These are phyloP conservation scores for Recurvirostra avosetta DNA, from an alignment of 2,113 vertebrate genomes.

Conservation along the genomic window DNA sequence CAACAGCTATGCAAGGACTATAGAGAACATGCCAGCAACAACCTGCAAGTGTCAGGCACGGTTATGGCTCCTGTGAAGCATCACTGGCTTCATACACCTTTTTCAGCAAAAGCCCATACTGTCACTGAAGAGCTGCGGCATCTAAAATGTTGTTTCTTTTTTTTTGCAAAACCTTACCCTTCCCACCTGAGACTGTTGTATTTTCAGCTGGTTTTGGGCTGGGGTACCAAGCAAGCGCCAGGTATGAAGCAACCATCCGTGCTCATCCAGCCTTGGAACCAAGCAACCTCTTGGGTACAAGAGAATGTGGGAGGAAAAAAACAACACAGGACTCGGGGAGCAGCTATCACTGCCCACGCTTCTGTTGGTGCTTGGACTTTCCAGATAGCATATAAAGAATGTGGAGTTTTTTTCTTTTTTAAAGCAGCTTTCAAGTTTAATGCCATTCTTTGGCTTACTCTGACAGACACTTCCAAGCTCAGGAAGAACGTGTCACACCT, in stretches of 20 bases:
- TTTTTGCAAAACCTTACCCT: neutral
- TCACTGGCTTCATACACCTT: neutral
- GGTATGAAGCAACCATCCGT: neutral
- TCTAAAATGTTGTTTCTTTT: neutral
- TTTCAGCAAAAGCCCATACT: neutral
- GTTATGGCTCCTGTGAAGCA: rapidly evolving
- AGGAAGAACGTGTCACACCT: neutral
- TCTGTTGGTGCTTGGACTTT: neutral
- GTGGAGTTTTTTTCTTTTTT: neutral
- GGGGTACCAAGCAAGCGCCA: neutral
- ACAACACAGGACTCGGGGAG: neutral
- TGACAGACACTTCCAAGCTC: neutral
- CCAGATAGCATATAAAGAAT: neutral
- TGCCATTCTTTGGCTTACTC: neutral
- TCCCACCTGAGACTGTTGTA: neutral
- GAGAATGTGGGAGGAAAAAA: neutral
- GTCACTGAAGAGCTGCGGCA: neutral
- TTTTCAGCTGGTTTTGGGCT: neutral
- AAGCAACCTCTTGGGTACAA: neutral
- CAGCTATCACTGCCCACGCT: neutral
- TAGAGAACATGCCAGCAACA: rapidly evolving
- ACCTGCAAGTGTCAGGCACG: neutral
- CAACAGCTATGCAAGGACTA: neutral
- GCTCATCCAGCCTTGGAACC: neutral
- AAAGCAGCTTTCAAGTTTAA: neutral